Base-by-base conservation (phyloP, 2,797 vertebrate species). In the Periparus ater region DNA sequence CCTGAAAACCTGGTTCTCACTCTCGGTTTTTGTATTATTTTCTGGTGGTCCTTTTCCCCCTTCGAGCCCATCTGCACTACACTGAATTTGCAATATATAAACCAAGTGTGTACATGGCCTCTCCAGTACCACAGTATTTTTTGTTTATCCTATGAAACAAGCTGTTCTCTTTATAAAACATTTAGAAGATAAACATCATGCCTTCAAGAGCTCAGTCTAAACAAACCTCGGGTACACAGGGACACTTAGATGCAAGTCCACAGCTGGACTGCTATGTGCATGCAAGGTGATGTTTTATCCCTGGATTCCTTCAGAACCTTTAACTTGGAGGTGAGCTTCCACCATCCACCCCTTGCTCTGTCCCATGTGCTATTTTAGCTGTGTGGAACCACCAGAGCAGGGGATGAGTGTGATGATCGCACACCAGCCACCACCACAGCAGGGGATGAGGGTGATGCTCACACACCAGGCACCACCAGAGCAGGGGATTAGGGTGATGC, bases 221-320 rank as follows among this genome's bases (percentile, higher is more conserved):
- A 70, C 78, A 71, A 63, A 71, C n/a, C 34, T 54, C 5, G 0
- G 36, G 21, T 26, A 4, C 30, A 5, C 17, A 8, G 44, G 36
- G 34, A 40, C 0, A 9, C 13, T 16, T 3, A 13, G 0, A 11
- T 3, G 29, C 5, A 9, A 50, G 38, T 2, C 26, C 4, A 2
- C 66, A 44, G 62, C 58, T 7, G 23, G 22, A n/a, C 12, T 3
- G 3, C 38, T 13, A 2, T 1, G 29, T 3, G 38, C 0, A 0
- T 2, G 17, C 5, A 17, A 26, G 25, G 22, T 14, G 27, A 16
- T 7, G 26, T 22, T 68, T 88, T 12, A 21, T 1, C 29, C 34
- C 45, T 9, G 20, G 16, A 45, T 61, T 68, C 42, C 50, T 17
- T 11, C 0, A 3, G 38, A 54, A 45, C 26, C 13, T 68, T 34